Evolutionary conservation across 2,797 vertebrate genomes (phyloP).

Genomic region (Ctenopoma kingsleyae): DNA sequence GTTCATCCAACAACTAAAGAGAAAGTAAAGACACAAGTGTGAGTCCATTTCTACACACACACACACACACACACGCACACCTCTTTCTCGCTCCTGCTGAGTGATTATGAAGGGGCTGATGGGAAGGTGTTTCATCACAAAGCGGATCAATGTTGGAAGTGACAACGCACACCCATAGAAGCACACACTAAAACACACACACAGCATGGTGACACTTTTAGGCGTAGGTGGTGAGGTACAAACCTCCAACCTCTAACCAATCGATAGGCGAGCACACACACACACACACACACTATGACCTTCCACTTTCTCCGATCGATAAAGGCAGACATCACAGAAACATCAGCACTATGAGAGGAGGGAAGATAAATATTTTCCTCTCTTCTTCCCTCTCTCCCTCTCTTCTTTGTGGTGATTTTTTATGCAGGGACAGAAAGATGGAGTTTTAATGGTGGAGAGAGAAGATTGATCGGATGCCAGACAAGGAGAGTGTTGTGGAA

Average conservation of each 20-base stretch:
- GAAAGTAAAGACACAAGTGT: neutral
- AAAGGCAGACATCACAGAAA: constrained; percentile 29
- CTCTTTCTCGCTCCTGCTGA: constrained; percentile 34
- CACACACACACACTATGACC: constrained; percentile 47
- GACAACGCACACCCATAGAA: constrained; percentile 51
- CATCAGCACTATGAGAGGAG: constrained; percentile 36
- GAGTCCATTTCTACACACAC: neutral
- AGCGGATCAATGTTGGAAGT: constrained; percentile 64
- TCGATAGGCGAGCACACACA: constrained; percentile 41
- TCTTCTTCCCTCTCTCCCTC: constrained; percentile 1
- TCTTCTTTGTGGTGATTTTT: constrained; percentile 10
- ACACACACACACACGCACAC: constrained; percentile 14
- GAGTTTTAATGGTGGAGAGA: constrained; percentile 4
- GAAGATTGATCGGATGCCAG: neutral
- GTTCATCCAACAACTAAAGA: constrained; percentile 10
- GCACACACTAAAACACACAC: constrained; percentile 24
- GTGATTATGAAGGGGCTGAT: constrained; percentile 67
- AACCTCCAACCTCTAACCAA: constrained; percentile 59
- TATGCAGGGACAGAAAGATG: neutral
- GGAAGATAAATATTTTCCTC: constrained; percentile 56
- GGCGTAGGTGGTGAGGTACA: constrained; percentile 48
- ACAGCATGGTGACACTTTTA: constrained; percentile 44
- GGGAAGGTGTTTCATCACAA: constrained; percentile 72
- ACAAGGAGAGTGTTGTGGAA: neutral
- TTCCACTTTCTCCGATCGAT: constrained; percentile 58